Evolutionary conservation across 53 echinoderm and acorn worm genomes (phyloP).

Genomic region (Echinarachnius parma): DNA sequence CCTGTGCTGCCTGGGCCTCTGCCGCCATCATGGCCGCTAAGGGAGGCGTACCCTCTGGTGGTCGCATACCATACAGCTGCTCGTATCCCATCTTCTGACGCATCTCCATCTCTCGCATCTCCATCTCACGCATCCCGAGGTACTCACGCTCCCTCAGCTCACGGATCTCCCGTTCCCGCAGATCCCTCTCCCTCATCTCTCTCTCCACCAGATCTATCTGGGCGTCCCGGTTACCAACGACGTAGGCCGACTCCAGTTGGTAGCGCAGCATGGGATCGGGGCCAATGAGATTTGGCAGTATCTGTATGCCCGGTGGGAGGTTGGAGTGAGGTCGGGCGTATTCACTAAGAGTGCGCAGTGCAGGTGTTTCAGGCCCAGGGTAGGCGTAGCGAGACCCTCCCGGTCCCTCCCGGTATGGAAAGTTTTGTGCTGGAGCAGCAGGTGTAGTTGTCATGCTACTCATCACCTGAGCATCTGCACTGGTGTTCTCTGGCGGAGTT

Average conservation of each 20-base stretch:
- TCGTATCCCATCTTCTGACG: constrained; percentile 81
- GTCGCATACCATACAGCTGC: constrained; percentile 44
- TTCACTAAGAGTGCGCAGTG: constrained; percentile 85
- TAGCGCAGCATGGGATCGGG: constrained; percentile 96
- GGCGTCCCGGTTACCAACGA: constrained; percentile 79
- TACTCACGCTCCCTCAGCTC: constrained; percentile 64
- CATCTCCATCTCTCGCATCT: constrained; percentile 69
- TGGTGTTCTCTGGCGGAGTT: constrained; percentile 84
- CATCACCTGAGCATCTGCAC: constrained; percentile 92
- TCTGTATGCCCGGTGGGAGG: constrained; percentile 54
- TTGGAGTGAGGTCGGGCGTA: constrained; percentile 88
- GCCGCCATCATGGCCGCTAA: constrained; percentile 25
- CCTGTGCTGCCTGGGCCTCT: constrained; percentile 51
- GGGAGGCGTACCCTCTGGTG: neutral
- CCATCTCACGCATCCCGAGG: constrained; percentile 54
- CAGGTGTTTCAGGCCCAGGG: constrained; percentile 92
- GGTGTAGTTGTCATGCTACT: constrained; percentile 44
- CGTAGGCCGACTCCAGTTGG: constrained; percentile 79
- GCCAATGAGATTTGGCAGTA: constrained; percentile 76
- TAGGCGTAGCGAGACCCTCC: constrained; percentile 24
- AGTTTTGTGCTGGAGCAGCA: constrained; percentile 10
- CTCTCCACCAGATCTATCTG: constrained; percentile 91
- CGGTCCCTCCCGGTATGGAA: constrained; percentile 30
- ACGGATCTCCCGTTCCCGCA: constrained; percentile 58
- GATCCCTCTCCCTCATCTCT: constrained; percentile 80